Base-by-base conservation (phyloP, 2,888 invertebrate species). In the Phengaris alcon region DNA sequence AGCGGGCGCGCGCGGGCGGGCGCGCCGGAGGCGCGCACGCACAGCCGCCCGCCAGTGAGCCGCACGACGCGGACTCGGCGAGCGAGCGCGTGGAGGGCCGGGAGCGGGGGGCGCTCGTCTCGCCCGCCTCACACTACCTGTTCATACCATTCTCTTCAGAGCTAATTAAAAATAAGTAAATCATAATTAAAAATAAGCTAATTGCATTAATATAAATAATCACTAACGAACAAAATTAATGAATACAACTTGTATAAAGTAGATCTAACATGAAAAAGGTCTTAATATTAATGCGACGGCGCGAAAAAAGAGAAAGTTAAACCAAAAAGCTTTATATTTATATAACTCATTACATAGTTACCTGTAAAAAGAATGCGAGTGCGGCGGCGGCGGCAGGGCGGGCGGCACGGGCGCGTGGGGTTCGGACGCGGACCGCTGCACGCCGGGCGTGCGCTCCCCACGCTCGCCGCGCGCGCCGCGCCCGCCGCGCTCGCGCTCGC, bases 371-470 rank as follows among this genome's bases (percentile, higher is more conserved):
- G 94, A 94, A 85, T 93, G 93, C 77, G 93, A 93, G 85, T 94
- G 94, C 81, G 94, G 91, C 79, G 94, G 92, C 82, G 94, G 93
- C 76, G 94, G 90, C 85, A 93, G 83, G 81, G 89, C 84, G 79
- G 91, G 88, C 77, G 94, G 91, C 77, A 94, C 88, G 46, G 94
- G 94, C 74, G 95, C 94, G 85, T 95, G 95, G 59, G 95, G 95
- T 85, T 95, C 95, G 80, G 95, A 95, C 69, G 94, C 94, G 59
- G 95, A 95, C 22, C 95, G 92, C 86, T 95, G 95, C 76, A 94
- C 94, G 78, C 94, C 90, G 69, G 94, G 94, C 77, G 94, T 86
- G 79, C 89, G 90, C 76, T 88, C 91, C 48, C 81, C 82, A 74
- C 87, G 89, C 77, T 83, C 87, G 15, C 82, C 79, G 22, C 83